phyloP scores from a whole-genome alignment of 2,113 vertebrate genomes.

The Ivindomyrus marchei region DNA sequence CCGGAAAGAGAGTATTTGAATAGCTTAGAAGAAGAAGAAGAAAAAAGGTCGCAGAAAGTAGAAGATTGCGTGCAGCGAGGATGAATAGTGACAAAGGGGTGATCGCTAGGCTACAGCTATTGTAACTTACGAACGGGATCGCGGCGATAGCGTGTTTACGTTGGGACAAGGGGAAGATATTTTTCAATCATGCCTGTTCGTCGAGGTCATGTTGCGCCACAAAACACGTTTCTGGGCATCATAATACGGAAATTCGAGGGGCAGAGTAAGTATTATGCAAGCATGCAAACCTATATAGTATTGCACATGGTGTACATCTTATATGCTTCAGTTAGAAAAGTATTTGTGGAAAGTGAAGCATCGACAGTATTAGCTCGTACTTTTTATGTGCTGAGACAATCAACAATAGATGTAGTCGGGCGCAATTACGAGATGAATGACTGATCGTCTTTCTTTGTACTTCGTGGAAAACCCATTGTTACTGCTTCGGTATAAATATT shows the following conservation, averaged over 20 bases:
- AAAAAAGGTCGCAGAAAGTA: conserved; percentile 51
- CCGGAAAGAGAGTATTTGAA: conserved; percentile 41
- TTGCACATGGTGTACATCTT: background rate
- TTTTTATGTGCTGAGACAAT: background rate
- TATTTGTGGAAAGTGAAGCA: background rate
- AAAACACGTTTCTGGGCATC: conserved; percentile 95
- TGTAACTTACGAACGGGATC: conserved; percentile 67
- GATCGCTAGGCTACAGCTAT: conserved; percentile 55
- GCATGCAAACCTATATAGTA: background rate
- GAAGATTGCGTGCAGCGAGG: conserved; percentile 47
- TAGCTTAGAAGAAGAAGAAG: conserved; percentile 17
- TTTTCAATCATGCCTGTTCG: conserved; percentile 89
- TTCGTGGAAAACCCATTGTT: background rate
- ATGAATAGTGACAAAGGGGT: conserved; percentile 64
- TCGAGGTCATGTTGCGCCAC: conserved; percentile 98
- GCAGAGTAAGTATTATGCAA: conserved; percentile 83
- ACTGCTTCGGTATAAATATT: background rate
- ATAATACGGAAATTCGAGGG: conserved; percentile 99
- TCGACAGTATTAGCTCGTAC: background rate
- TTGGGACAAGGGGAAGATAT: conserved; percentile 54
- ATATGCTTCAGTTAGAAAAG: background rate
- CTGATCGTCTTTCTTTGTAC: background rate
- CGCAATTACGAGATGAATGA: background rate
- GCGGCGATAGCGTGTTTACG: conserved; percentile 36
- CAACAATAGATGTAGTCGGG: background rate